These are phyloP conservation scores for Ailurus styani DNA, from an alignment of 2,113 vertebrate species.

Conservation along the genomic window DNA sequence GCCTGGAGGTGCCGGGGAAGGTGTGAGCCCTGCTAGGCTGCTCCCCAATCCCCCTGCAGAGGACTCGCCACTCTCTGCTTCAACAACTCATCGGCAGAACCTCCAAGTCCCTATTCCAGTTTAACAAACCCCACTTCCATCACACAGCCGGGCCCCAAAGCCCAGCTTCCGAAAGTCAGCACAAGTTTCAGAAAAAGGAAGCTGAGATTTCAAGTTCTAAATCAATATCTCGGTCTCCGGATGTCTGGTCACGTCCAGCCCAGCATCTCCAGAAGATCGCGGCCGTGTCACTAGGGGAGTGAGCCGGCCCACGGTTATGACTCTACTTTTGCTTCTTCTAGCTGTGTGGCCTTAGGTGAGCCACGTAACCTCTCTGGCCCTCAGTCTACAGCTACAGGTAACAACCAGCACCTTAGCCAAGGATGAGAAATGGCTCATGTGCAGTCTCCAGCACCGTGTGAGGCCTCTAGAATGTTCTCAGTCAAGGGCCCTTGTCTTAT, in stretches of 20 bases:
- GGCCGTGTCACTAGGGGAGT: background rate
- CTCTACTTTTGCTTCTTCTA: background rate
- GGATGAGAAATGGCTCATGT: background rate
- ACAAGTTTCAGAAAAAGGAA: background rate
- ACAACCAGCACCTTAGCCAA: background rate
- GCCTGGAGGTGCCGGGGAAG: background rate
- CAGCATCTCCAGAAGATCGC: background rate
- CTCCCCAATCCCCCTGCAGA: background rate
- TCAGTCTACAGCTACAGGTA: background rate
- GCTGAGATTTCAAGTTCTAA: background rate
- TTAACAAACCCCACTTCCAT: background rate
- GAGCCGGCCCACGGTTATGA: background rate
- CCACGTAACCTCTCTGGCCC: background rate
- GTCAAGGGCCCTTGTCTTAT: background rate
- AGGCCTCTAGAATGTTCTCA: background rate
- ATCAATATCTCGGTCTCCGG: background rate
- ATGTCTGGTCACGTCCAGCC: background rate
- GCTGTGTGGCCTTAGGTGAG: background rate
- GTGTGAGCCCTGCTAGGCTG: background rate
- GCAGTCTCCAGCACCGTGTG: background rate
- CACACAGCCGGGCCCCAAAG: too few species aligned
- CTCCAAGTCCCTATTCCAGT: background rate
- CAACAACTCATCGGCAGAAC: fast-evolving
- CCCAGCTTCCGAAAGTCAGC: background rate
- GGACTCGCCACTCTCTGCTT: background rate